These are phyloP conservation scores for Rhamnusium bicolor DNA, from an alignment of 2,888 invertebrate genomes.

Conservation along the genomic window DNA sequence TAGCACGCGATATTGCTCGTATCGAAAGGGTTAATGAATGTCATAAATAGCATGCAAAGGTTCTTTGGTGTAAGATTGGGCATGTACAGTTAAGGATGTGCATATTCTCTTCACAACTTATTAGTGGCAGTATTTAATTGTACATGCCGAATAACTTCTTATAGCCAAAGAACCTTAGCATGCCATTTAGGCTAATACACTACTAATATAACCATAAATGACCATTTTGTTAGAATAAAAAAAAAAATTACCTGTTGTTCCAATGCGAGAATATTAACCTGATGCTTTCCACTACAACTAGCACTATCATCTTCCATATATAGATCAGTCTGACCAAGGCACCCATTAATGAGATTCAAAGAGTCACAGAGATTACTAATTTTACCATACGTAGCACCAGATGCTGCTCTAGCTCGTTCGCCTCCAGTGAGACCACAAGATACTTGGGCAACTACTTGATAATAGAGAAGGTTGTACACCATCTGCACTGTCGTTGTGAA, in stretches of 20 bases:
- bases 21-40: no score
- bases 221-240: no score
- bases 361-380: constrained; percentile 69
- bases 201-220: no score
- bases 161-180: no score
- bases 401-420: constrained; percentile 74
- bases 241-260: constrained; percentile 71
- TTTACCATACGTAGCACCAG: constrained; percentile 54
- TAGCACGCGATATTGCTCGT: no score
- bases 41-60: no score
- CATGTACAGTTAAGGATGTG: no score
- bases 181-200: no score
- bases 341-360: constrained; percentile 70
- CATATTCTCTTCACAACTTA: no score
- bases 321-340: constrained; percentile 74
- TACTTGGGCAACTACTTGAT: constrained; percentile 89
- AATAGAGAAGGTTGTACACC: constrained; percentile 90
- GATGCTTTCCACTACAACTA: constrained; percentile 44
- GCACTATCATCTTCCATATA: constrained; percentile 76
- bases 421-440: constrained; percentile 79
- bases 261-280: constrained; percentile 67
- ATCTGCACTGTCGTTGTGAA: constrained; percentile 91
- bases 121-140: no score
- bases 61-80: no score
- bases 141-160: no score